Conservation (phyloP, 1,140 invertebrate genomes). For the Atopsyche davidsoni region DNA sequence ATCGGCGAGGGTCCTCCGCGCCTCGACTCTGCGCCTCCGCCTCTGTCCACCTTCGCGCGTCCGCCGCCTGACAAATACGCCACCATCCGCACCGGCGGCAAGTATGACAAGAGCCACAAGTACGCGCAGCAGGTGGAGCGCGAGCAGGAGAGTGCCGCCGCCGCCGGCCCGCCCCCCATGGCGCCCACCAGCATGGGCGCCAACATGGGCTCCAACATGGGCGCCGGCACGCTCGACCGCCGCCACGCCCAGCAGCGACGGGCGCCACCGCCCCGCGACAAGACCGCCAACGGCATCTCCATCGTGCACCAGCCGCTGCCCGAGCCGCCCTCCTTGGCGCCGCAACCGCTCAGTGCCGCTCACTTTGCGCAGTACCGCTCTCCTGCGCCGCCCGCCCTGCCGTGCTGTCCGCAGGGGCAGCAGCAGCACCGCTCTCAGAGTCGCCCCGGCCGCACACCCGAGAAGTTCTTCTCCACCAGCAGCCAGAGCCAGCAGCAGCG, state of each 20-base stretch:
- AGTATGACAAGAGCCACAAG: slow-evolving; percentile 29
- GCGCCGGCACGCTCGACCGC: slow-evolving; percentile 14
- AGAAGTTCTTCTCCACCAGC: slow-evolving; percentile 28
- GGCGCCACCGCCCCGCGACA: slow-evolving; percentile 29
- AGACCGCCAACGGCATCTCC: slow-evolving; percentile 17
- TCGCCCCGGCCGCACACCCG: slow-evolving; percentile 20
- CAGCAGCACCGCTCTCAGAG: slow-evolving; percentile 22
- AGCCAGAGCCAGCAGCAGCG: slow-evolving; percentile 15
- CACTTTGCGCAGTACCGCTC: slow-evolving; percentile 41
- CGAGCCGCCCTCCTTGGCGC: slow-evolving; percentile 37
- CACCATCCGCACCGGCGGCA: slow-evolving; percentile 35
- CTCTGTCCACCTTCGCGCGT: slow-evolving; percentile 37
- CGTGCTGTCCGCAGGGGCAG: slow-evolving; percentile 32
- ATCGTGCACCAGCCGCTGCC: slow-evolving; percentile 39
- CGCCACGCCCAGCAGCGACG: background rate
- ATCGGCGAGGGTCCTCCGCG: slow-evolving; percentile 32
- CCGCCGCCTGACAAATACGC: slow-evolving; percentile 41
- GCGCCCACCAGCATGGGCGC: background rate
- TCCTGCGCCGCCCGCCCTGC: slow-evolving; percentile 28
- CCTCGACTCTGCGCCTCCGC: slow-evolving; percentile 33
- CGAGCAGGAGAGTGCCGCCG: slow-evolving; percentile 14
- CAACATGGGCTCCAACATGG: background rate
- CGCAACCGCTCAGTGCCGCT: slow-evolving; percentile 36
- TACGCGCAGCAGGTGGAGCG: slow-evolving; percentile 29
- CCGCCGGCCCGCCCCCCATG: background rate